Percentiles rank a stretch among this genome's conserved stretches.
Conservation (phyloP, 64 coral and sea anemone genomes). For the Montipora sp. region DNA sequence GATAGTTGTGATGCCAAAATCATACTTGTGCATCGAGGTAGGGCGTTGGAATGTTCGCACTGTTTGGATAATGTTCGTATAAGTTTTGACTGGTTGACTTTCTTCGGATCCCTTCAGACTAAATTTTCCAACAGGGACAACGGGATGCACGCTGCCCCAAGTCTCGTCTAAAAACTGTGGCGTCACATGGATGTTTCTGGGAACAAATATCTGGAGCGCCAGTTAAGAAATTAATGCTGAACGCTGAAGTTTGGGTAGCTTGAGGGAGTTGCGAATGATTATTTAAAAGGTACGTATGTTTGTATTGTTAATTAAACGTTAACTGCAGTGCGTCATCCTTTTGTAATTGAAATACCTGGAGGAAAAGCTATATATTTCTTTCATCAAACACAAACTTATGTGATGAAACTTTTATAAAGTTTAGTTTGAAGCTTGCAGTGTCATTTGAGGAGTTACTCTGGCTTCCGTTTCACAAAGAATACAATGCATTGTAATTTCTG, state of each 20-base stretch:
- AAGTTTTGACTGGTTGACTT: neutral
- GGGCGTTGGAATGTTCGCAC: neutral
- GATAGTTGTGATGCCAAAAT: neutral
- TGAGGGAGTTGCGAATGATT: neutral
- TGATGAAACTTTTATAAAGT: neutral
- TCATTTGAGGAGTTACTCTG: neutral
- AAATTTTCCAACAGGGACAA: neutral
- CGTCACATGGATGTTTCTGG: neutral
- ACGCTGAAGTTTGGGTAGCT: neutral
- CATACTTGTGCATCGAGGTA: neutral
- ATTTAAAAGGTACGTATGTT: neutral
- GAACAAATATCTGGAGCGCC: too few relatives aligned
- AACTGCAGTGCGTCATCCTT: neutral
- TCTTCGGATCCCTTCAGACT: neutral
- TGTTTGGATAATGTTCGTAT: neutral
- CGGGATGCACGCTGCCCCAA: neutral
- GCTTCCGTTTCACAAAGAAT: neutral
- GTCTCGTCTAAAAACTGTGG: neutral
- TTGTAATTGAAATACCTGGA: neutral
- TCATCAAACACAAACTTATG: neutral
- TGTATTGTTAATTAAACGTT: neutral
- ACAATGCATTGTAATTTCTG: neutral
- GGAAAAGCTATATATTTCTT: neutral
- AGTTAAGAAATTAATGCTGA: neutral
- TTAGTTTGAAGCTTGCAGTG: neutral